Evolutionary conservation across 2,797 vertebrate species (phyloP).

Genomic region (Lepilemur ruficaudatus): DNA sequence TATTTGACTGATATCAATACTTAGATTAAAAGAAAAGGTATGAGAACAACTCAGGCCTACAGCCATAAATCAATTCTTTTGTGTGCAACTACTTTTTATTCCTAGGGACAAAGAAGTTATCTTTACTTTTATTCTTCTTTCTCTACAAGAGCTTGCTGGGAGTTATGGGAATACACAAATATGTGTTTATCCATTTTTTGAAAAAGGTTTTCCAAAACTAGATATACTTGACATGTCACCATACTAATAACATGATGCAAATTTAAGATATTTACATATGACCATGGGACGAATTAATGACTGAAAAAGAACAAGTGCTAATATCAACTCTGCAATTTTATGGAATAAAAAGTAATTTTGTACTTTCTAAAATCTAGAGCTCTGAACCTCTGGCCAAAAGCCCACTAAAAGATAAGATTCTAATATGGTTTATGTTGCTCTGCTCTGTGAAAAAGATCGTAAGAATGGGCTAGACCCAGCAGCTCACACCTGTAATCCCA

Average conservation of each 20-base stretch:
- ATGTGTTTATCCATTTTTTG: neutral
- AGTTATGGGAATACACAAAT: neutral
- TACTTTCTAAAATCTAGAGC: constrained; percentile 2
- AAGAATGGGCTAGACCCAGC: neutral
- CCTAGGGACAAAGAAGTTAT: neutral
- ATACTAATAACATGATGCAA: neutral
- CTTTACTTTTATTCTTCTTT: neutral
- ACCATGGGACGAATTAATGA: neutral
- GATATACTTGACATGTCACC: neutral
- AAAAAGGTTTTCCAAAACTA: constrained; percentile 15
- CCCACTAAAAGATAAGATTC: constrained; percentile 10
- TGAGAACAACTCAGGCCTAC: neutral
- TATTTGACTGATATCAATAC: neutral
- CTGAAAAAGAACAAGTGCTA: neutral
- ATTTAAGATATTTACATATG: neutral
- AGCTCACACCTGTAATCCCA: neutral
- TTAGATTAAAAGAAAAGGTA: constrained; percentile 20
- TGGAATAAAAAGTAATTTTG: neutral
- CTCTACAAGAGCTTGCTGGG: neutral
- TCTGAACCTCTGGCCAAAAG: constrained; percentile 6
- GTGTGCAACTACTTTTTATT: constrained; percentile 7
- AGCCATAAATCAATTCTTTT: neutral
- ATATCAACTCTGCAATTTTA: neutral
- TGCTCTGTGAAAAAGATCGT: neutral
- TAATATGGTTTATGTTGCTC: constrained; percentile 19